phyloP scores from a whole-genome alignment of 2,113 vertebrate genomes.

The Tragelaphus strepsiceros region DNA sequence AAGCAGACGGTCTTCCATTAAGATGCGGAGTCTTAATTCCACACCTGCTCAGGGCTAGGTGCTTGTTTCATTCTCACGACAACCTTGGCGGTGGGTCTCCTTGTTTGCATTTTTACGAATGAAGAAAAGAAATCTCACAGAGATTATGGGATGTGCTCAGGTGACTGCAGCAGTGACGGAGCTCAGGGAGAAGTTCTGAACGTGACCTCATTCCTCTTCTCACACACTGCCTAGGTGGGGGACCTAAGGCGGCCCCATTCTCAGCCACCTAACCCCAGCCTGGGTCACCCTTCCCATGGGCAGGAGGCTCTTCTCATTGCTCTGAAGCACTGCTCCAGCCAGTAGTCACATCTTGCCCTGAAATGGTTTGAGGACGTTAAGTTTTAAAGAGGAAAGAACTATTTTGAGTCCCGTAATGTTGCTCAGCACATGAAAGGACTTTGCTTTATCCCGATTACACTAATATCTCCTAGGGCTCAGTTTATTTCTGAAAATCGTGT shows the following conservation, averaged over 20 bases:
- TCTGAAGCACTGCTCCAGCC: neutral
- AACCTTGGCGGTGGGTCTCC: neutral
- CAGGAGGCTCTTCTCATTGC: neutral
- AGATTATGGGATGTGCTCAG: neutral
- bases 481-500: slow-evolving; percentile 23
- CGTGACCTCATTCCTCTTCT: neutral
- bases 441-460: neutral
- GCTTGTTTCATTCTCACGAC: neutral
- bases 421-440: neutral
- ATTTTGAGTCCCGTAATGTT: neutral
- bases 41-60: neutral
- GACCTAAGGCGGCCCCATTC: neutral
- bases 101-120: neutral
- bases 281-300: neutral
- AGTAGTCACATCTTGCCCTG: neutral
- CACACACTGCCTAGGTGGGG: neutral
- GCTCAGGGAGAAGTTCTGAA: neutral
- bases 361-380: neutral
- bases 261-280: neutral
- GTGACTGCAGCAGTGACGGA: neutral
- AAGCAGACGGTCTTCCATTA: neutral
- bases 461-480: neutral
- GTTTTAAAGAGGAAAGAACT: neutral
- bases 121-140: neutral
- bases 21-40: neutral